Evolutionary conservation across 1,140 invertebrate genomes (phyloP).

Genomic region (Sarcophaga peregrina): DNA sequence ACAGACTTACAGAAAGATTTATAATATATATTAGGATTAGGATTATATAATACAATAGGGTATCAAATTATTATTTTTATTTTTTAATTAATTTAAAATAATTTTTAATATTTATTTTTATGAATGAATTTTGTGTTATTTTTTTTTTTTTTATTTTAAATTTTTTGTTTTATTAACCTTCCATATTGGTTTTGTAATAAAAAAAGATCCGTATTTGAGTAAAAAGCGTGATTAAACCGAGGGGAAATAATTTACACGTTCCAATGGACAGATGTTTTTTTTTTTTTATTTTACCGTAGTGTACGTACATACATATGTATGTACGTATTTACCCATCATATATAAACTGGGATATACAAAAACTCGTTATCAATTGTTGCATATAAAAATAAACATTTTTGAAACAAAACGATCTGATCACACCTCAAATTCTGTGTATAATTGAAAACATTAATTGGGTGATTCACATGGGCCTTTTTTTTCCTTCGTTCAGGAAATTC

Average conservation of each 20-base stretch:
- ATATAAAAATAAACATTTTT: background rate
- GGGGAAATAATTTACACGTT: background rate
- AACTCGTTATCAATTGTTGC: slow-evolving; percentile 6
- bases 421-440: slow-evolving; percentile 3
- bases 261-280: background rate
- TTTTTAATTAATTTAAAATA: no score
- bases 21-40: no score
- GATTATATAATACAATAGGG: no score
- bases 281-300: background rate
- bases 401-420: background rate
- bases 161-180: background rate
- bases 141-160: background rate
- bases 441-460: background rate
- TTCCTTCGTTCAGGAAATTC: slow-evolving; percentile 1
- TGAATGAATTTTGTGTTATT: background rate
- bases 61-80: no score
- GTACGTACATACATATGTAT: background rate
- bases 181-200: background rate
- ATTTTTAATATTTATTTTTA: no score
- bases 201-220: background rate
- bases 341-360: background rate
- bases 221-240: background rate
- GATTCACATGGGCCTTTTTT: background rate
- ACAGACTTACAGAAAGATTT: no score
- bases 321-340: no score